Evolutionary conservation across 2,797 vertebrate species (phyloP), one percentile per base, ranked within the genome.

Genomic region (Harpagifer antarcticus): DNA sequence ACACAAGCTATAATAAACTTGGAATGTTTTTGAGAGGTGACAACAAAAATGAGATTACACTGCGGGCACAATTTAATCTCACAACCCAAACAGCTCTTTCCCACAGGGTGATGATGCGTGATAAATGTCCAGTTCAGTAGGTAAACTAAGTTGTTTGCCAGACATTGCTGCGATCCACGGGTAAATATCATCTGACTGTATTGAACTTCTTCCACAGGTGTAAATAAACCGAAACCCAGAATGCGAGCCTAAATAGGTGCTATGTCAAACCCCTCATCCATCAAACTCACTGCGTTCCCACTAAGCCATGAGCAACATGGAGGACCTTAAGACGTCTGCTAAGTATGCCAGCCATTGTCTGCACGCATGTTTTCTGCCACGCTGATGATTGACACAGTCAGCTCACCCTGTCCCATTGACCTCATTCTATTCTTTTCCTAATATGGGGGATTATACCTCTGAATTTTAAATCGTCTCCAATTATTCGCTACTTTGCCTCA

Each of bases 271-370:
- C 66, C 81, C 80, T 68, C 86, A 89, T 88, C 86, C 87, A 85
- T 91, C 83, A 90, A 60, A 89, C 72, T 86, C 72, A 61, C 68
- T 64, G 80, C 79, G 50, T 67, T 88, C 76, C 68, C 67, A 33
- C 83, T 80, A 77, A 87, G 79, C 82, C 59, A 20, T 4, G 72
- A 64, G 90, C 88, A 90, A 86, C 75, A 84, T 70, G 67, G 81
- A 79, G 83, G 83, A 81, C 84, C 86, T 89, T 84, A 89, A 92
- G 91, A 90, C 78, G 61, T 72, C 85, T 83, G 82, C 82, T 89
- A 93, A 93, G 91, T 93, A 93, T 93, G 91, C 89, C 89, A 91
- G 87, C 90, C 74, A 91, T 92, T 93, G 93, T 92, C 86, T 76
- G 89, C 69, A 86, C 79, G 79, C 78, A 85, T 92, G 90, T 91